Base-by-base conservation (phyloP, 2,113 vertebrate genomes). In the Solea senegalensis region DNA sequence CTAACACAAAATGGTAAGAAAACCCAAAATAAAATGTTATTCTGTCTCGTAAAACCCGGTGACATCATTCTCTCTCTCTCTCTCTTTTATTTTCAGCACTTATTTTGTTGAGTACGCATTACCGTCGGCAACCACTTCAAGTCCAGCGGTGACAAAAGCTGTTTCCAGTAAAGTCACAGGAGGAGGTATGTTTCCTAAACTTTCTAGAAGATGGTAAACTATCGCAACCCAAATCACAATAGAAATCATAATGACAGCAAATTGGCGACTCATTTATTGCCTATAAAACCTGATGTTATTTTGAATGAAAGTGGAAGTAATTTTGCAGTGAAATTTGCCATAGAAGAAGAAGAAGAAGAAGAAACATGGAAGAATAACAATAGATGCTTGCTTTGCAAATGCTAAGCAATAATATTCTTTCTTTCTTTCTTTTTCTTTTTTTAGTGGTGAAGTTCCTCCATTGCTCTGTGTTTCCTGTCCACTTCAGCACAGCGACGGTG, bases 51-150 rank as follows among this genome's bases (percentile, higher is more conserved):
- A 34, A 50, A 11, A 15, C 6, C 2, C 3, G 57, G 8, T 34
- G 0, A n/a, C 49, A 0, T 68, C 7, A 67, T 21, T 21, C 21
- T 21, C 21, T 21, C 21, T 21, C 21, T 39, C 6, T 41, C 34
- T 44, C 7, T 54, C 16, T 52, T 69, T 74, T 71, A 26, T 13
- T 48, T 15, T 8, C 44, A 99, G 98, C 72, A 96, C 96, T 5
- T 98, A 96, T 90, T 97, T 97, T 89, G 92, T 99, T 15, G 95
- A 98, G 85, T 99, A 94, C 51, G 72, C 90, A 13, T 95, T 99
- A 78, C 97, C 97, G 1, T 72, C 92, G 77, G 80, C 88, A 68
- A 91, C 92, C 57, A 87, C 89, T 50, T 92, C 91, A 52, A 92
- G 89, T 70, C 93, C 75, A 86, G 95, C 97, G 79, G 81, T 94